Percentiles rank a stretch among this genome's conserved stretches.
These are phyloP conservation scores for Hydrolagus affinis DNA, from an alignment of 2,113 vertebrate genomes.

Conservation along the genomic window DNA sequence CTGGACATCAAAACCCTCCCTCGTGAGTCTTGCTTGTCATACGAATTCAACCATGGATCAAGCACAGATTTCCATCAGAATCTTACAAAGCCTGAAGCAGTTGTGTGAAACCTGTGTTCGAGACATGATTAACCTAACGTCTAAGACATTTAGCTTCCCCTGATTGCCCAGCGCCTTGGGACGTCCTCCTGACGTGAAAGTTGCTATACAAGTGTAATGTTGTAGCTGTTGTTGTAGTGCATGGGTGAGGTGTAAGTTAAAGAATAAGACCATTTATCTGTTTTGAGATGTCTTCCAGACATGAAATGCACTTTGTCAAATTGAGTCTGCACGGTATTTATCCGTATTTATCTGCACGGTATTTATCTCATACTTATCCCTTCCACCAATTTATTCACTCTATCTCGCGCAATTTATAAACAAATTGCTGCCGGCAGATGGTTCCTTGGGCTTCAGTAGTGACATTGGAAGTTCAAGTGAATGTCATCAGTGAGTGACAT, in stretches of 20 bases:
- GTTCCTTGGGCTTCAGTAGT: neutral
- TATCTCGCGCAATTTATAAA: neutral
- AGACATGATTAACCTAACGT: neutral
- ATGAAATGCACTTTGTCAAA: too few species aligned
- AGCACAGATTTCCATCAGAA: constrained; percentile 4
- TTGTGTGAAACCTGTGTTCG: neutral
- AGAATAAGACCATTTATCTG: neutral
- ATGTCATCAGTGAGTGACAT: too few species aligned
- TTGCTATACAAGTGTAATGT: too few species aligned
- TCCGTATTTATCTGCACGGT: too few species aligned
- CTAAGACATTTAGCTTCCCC: neutral
- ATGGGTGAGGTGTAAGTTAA: neutral
- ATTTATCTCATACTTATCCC: too few species aligned
- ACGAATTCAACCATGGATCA: neutral
- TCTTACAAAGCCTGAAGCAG: neutral
- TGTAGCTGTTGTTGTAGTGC: neutral
- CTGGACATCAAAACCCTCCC: neutral
- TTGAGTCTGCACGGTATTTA: too few species aligned
- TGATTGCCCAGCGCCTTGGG: neutral
- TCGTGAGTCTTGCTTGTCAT: neutral
- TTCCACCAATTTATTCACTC: neutral
- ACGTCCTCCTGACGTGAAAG: too few species aligned
- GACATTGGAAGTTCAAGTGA: too few species aligned
- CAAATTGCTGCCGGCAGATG: neutral
- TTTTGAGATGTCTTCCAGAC: too few species aligned